These are phyloP conservation scores for Pogonognathellus flavescens DNA, from an alignment of 1,140 invertebrate genomes.

Conservation along the genomic window DNA sequence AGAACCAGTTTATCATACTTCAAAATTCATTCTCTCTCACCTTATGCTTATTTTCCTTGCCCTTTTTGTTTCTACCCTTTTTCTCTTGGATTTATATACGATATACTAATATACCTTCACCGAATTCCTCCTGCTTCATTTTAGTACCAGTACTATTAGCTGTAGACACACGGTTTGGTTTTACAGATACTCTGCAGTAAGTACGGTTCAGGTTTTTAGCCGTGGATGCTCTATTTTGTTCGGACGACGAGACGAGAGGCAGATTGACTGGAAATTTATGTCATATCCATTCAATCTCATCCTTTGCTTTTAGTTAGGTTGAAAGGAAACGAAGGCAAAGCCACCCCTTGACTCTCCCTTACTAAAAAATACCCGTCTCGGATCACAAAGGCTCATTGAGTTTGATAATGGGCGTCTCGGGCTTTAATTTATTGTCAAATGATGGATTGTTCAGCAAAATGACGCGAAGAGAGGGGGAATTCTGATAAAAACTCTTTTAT, in stretches of 20 bases:
- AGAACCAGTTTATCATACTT: neutral
- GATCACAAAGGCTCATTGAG: conserved; percentile 49
- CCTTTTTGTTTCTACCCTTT: conserved; percentile 42
- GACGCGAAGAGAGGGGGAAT: conserved; percentile 5
- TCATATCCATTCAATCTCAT: conserved; percentile 43
- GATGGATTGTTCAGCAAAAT: conserved; percentile 46
- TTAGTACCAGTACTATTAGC: neutral
- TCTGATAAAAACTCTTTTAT: conserved; percentile 22
- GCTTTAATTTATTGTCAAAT: conserved; percentile 50
- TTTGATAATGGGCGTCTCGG: conserved; percentile 51
- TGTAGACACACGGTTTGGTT: no score
- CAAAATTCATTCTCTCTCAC: conserved; percentile 25
- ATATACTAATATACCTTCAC: no score
- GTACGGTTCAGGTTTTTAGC: no score
- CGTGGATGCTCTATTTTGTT: neutral
- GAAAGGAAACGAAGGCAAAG: conserved; percentile 1
- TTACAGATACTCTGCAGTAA: no score
- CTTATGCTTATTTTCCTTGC: conserved; percentile 14
- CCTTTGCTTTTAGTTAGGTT: conserved; percentile 22
- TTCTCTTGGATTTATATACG: no score
- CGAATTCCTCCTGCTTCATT: neutral
- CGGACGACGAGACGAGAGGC: neutral
- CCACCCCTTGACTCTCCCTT: conserved; percentile 10
- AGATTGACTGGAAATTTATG: conserved; percentile 24
- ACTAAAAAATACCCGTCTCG: conserved; percentile 35